Base-by-base conservation (phyloP, 2,797 vertebrate species). In the Thunnus albacares region DNA sequence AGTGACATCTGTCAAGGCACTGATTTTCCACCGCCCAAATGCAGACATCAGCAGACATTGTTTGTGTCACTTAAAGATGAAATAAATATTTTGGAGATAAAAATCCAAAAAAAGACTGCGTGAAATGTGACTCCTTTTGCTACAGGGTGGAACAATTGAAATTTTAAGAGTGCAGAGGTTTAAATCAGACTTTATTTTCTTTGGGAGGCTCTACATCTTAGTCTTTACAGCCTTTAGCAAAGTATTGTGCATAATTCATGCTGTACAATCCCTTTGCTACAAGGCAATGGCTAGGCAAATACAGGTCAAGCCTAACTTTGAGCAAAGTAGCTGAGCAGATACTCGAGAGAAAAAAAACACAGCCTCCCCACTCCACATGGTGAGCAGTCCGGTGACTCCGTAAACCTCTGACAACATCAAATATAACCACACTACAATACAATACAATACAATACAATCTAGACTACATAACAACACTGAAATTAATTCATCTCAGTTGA, bases 201-300 rank as follows among this genome's bases (percentile, higher is more conserved):
- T 58, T 59, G 24, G 24, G 24, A 24, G 24, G 24, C 24, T 2
- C 24, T 24, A 24, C 24, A 24, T 24, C 1, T 24, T 24, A 24
- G 24, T 24, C 24, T 24, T 24, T 24, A 24, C 24, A 24, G 47
- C 30, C 52, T 75, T 82, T 56, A 24, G 24, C 11, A 62, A 87
- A 80, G 75, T 64, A 77, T 24, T 56, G 47, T 85, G 68, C 80
- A 89, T 91, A 87, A 91, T 89, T 90, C 53, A 88, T 81, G 13
- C 17, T 0, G 38, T 62, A 66, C 76, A 78, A 70, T 67, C 52
- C 69, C 66, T 79, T 71, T 72, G 62, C 63, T 75, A 76, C 60
- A 26, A 84, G 80, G 70, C 56, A 75, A 70, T 58, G 61, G 30
- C 60, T 85, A 35, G 45, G 61, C 60, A 71, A 88, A 85, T 90